Evolutionary conservation across 2,113 vertebrate species (phyloP), one percentile per base, ranked within the genome.

Genomic region (Rhodinocichla rosea): DNA sequence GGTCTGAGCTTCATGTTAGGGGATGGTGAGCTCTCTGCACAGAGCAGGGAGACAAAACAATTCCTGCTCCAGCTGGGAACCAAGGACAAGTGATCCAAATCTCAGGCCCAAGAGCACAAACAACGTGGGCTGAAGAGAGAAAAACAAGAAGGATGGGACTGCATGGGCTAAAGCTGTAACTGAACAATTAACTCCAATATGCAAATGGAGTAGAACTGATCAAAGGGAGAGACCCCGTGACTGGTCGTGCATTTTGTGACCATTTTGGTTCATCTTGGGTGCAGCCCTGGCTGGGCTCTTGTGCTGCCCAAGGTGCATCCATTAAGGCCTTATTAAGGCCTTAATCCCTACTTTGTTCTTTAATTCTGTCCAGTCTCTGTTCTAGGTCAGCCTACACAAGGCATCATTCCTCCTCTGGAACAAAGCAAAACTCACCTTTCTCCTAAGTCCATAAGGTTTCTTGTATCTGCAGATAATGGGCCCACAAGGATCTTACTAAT

Each of bases 211-310:
- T 15, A 59, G 10, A 17, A 26, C 15, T 26, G 4, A 37, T 17
- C 4, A 17, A 26, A 37, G 2, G 12, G n/a, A 6, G 23, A 59
- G 23, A 37, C 23, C 23, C 23, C 0, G 3, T 59, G 15, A 17
- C 1, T 1, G 0, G 15, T 59, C 1, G 13, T 35, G 4, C 10
- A 35, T 26, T 57, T 59, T 59, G n/a, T 4, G 23, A 26, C 15
- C 57, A 37, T 59, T 59, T 59, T 26, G 10, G n/a, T 59, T 17
- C 57, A 17, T 17, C 57, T 59, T 37, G 57, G 15, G 23, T 37
- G n/a, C 5, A 59, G n/a, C 56, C n/a, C n/a, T 59, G 22, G 23
- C n/a, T 59, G 56, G n/a, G 23, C n/a, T 35, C 23, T 35, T 59
- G n/a, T 26, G 56, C n/a, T 59, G 56, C n/a, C 56, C 56, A 35